Conservation (phyloP, 2,888 invertebrate genomes). For the Caenorhabditis panamensis region DNA sequence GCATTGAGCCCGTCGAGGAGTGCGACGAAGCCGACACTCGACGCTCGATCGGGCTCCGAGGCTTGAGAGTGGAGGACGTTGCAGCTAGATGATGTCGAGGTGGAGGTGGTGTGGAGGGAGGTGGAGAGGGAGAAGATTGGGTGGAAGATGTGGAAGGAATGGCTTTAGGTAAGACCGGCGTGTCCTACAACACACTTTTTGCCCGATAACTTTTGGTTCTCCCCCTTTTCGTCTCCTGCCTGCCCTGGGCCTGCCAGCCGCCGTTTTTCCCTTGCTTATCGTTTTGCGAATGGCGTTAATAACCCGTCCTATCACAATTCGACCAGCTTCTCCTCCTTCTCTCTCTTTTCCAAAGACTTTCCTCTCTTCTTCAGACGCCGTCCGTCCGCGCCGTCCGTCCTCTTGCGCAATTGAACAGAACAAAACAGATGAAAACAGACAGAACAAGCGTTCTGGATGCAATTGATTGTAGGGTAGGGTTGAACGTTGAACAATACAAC, state of each 20-base stretch:
- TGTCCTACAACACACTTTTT: slow-evolving; percentile 47
- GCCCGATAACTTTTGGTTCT: slow-evolving; percentile 57
- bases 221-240: slow-evolving; percentile 36
- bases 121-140: slow-evolving; percentile 24
- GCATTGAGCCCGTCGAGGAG: slow-evolving; percentile 51
- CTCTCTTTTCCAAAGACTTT: slow-evolving; percentile 17
- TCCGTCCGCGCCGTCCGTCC: slow-evolving; percentile 17
- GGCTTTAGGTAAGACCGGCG: slow-evolving; percentile 52
- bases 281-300: slow-evolving; percentile 56
- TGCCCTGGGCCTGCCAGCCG: slow-evolving; percentile 43
- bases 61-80: slow-evolving; percentile 43
- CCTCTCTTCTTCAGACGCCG: not conserved
- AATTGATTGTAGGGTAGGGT: no score
- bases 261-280: slow-evolving; percentile 48
- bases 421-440: slow-evolving; percentile 9
- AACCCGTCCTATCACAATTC: slow-evolving; percentile 62
- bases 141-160: slow-evolving; percentile 37
- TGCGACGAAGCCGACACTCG: slow-evolving; percentile 57
- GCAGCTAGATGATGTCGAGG: no score
- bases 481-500: slow-evolving; percentile 21
- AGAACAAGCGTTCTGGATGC: slow-evolving; percentile 49
- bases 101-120: not conserved
- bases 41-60: slow-evolving; percentile 60
- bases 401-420: slow-evolving; percentile 58
- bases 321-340: slow-evolving; percentile 50